Conservation (phyloP, 92 coral and sea anemone species). For the Palythoa heliodiscus region DNA sequence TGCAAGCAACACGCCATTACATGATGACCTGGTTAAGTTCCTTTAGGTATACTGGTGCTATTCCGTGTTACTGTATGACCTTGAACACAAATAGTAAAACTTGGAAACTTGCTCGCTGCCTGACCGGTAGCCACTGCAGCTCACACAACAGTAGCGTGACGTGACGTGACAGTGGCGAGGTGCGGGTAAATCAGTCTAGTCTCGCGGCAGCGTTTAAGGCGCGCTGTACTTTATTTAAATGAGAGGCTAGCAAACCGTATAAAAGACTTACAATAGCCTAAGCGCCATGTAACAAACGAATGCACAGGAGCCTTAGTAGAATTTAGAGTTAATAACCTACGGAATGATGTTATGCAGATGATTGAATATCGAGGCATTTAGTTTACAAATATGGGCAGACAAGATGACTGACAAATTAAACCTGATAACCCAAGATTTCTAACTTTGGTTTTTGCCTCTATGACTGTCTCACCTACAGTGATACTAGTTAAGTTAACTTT, state of each 20-base stretch:
- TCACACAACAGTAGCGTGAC: conserved; percentile 35
- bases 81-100: conserved; percentile 43
- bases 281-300: conserved; percentile 49
- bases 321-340: neutral
- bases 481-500: conserved; percentile 23
- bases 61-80: neutral
- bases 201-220: conserved; percentile 29
- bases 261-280: conserved; percentile 64
- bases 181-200: conserved; percentile 44
- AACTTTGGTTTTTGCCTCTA: neutral
- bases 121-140: conserved; percentile 52
- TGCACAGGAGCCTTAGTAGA: conserved; percentile 41
- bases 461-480: conserved; percentile 17
- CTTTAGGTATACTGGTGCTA: conserved; percentile 8
- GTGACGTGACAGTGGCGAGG: conserved; percentile 37
- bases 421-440: neutral
- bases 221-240: conserved; percentile 19
- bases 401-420: conserved; percentile 36
- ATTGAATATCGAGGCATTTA: conserved; percentile 18
- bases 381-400: conserved; percentile 34
- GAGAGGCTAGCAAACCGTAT: conserved; percentile 55
- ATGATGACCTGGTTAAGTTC: conserved; percentile 40
- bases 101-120: conserved; percentile 42
- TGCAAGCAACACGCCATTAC: conserved; percentile 13
- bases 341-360: conserved; percentile 28